Evolutionary conservation across 2,113 vertebrate genomes (phyloP).

Genomic region (Coreoperca whiteheadi): DNA sequence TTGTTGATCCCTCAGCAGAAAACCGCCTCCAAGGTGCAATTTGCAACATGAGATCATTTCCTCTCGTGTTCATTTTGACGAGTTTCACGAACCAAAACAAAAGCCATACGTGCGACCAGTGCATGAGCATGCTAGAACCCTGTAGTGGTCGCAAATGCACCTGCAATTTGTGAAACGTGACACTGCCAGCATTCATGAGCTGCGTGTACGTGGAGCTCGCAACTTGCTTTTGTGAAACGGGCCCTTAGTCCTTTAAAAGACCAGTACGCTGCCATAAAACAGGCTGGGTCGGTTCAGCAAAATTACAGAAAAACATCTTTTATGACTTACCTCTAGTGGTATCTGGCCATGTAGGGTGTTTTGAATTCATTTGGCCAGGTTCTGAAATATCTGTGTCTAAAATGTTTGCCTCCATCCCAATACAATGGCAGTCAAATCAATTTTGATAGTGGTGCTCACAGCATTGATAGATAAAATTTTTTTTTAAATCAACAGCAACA

Average conservation of each 20-base stretch:
- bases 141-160: neutral
- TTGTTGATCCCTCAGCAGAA: neutral
- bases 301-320: neutral
- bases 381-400: neutral
- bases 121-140: neutral
- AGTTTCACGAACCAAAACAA: neutral
- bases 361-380: neutral
- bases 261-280: neutral
- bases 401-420: neutral
- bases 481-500: neutral
- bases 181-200: neutral
- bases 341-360: neutral
- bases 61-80: neutral
- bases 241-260: neutral
- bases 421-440: neutral
- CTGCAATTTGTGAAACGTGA: neutral
- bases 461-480: neutral
- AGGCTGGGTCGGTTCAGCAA: neutral
- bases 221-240: no score
- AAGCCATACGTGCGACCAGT: neutral
- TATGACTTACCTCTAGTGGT: neutral
- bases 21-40: neutral
- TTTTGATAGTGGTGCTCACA: neutral
- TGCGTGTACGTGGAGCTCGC: no score
- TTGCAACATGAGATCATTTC: slow-evolving; percentile 1